phyloP scores from a whole-genome alignment of 2,113 vertebrate genomes.

The Tursiops truncatus region DNA sequence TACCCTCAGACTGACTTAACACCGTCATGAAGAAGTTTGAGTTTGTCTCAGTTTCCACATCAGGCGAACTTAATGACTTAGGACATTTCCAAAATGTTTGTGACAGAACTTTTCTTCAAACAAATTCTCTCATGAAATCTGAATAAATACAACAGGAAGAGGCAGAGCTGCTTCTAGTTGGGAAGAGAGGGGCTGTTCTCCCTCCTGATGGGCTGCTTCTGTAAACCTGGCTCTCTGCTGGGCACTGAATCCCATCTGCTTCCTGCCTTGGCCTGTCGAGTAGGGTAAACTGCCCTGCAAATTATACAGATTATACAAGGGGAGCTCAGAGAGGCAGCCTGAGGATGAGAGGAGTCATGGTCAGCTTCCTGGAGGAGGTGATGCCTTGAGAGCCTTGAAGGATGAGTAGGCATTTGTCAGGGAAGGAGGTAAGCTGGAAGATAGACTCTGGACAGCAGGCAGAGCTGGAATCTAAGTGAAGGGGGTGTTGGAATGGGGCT shows the following conservation, averaged over 20 bases:
- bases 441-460: background rate
- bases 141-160: background rate
- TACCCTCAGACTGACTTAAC: background rate
- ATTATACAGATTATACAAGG: background rate
- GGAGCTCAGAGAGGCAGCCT: background rate
- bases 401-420: background rate
- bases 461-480: background rate
- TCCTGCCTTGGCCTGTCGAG: background rate
- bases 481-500: fast-evolving
- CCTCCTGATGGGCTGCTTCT: background rate
- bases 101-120: background rate
- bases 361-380: background rate
- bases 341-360: background rate
- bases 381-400: background rate
- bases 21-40: background rate
- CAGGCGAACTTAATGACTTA: background rate
- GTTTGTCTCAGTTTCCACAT: background rate
- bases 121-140: background rate
- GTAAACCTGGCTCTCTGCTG: background rate
- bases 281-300: background rate
- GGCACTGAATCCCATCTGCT: background rate
- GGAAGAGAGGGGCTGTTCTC: background rate
- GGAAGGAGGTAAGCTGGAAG: background rate
- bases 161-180: background rate
- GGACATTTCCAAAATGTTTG: background rate